Conservation (phyloP, 2,888 invertebrate genomes). For the Tuberolachnus salignus region DNA sequence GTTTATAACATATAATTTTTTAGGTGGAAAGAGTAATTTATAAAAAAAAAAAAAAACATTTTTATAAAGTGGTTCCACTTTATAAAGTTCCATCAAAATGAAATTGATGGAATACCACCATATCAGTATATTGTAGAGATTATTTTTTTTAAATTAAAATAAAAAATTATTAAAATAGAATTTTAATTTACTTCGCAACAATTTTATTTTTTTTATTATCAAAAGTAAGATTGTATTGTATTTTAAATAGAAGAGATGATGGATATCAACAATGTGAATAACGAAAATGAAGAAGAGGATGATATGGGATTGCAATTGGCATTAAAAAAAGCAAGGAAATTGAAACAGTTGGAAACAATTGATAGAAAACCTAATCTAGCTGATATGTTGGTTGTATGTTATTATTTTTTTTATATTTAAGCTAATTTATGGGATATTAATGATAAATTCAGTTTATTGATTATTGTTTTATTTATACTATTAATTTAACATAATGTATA, state of each 20-base stretch:
- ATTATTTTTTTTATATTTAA: background rate
- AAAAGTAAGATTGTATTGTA: background rate
- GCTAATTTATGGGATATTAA: background rate
- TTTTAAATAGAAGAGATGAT: constrained; percentile 2
- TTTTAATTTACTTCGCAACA: too few relatives aligned
- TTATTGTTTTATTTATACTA: background rate
- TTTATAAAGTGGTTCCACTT: too few relatives aligned
- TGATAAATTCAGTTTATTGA: background rate
- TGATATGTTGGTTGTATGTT: constrained; percentile 57
- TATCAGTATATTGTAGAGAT: too few relatives aligned
- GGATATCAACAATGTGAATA: constrained; percentile 39
- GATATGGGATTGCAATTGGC: constrained; percentile 74
- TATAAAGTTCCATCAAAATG: too few relatives aligned
- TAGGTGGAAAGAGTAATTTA: too few relatives aligned
- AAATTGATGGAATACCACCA: too few relatives aligned
- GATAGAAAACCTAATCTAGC: constrained; percentile 60
- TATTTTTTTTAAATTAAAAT: too few relatives aligned
- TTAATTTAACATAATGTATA: background rate
- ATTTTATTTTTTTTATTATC: background rate
- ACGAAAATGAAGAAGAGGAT: constrained; percentile 68
- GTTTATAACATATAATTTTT: too few relatives aligned
- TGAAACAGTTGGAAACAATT: constrained; percentile 68
- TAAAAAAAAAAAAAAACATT: too few relatives aligned
- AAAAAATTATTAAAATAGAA: too few relatives aligned
- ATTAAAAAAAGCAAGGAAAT: constrained; percentile 73